phyloP scores from a whole-genome alignment of 2,113 vertebrate genomes.

The Eulemur rufifrons region DNA sequence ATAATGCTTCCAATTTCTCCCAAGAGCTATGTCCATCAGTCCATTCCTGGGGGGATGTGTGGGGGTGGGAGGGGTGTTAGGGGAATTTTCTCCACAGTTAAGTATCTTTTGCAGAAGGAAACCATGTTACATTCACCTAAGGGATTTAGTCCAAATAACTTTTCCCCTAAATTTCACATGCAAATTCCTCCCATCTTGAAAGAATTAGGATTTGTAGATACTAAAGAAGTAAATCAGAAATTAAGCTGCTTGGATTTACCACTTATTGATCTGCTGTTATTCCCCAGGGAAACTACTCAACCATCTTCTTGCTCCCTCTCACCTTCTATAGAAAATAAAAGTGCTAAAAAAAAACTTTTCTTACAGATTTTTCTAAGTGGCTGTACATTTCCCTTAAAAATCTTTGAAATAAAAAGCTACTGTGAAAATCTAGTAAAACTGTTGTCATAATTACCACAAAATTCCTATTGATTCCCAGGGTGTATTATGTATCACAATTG shows the following conservation, averaged over 20 bases:
- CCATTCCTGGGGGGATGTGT: neutral
- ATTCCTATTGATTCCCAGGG: constrained; percentile 41
- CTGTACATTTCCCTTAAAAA: constrained; percentile 52
- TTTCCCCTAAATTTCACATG: constrained; percentile 53
- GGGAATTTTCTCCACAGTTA: neutral
- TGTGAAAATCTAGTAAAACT: constrained; percentile 56
- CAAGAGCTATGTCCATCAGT: neutral
- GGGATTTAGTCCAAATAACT: constrained; percentile 39
- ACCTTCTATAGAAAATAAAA: constrained; percentile 54
- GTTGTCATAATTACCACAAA: constrained; percentile 56
- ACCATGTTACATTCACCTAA: neutral
- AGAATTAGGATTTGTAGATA: constrained; percentile 65
- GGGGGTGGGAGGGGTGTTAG: rapidly evolving
- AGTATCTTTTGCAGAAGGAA: constrained; percentile 35
- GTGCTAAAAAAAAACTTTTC: neutral
- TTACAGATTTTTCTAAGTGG: constrained; percentile 40
- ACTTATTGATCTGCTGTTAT: constrained; percentile 53
- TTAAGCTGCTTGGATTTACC: constrained; percentile 60
- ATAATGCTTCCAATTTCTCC: constrained; percentile 23
- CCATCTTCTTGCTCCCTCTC: constrained; percentile 45
- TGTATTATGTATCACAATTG: constrained; percentile 1
- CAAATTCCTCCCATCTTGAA: constrained; percentile 61
- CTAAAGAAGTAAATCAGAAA: constrained; percentile 68
- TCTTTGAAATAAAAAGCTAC: constrained; percentile 60
- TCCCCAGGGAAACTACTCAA: constrained; percentile 22